Base-by-base conservation (phyloP, 2,113 vertebrate species). In the Platanista minor region DNA sequence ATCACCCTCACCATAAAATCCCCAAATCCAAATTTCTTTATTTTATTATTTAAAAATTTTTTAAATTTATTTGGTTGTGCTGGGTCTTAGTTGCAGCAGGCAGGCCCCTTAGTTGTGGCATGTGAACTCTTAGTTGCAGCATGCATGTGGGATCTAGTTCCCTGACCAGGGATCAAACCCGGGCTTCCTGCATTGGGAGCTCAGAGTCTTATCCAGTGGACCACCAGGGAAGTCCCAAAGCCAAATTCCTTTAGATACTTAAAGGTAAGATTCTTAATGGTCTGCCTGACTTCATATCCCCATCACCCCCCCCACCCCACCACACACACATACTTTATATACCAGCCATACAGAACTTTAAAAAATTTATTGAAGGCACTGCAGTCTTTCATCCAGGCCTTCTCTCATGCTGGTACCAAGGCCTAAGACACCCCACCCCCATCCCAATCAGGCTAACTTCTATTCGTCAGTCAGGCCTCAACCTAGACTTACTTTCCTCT, bases 221-320 rank as follows among this genome's bases (percentile, higher is more conserved):
- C 52, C 52, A 52, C 52, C 52, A 52, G 52, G 52, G 52, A 52
- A 52, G 52, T 52, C 15, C 15, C 52, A 52, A 52, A 52, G 52
- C n/a, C 43, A 80, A 61, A 39, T 49, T 94, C 64, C 43, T 91
- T 36, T 84, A 72, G 18, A 66, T 41, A 78, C 29, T 27, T 66
- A 57, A n/a, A 92, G 17, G 39, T 74, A 41, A 84, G n/a, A 7
- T 43, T 86, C 36, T 29, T 21, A 74, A 67, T 10, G 72, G 33
- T 41, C 49, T 86, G 59, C 59, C n/a, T 86, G 62, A 71, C 69
- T 78, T 90, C 20, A n/a, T 69, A 36, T 25, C 41, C 27, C 4
- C 7, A 3, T 27, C 21, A 27, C 20, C 23, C 39, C 25, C 5
- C 2, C 7, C 6, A 1, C 36, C 29, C 15, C 61, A 17, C 17